phyloP scores from a whole-genome alignment of 2,113 vertebrate species.

The Alexandromys fortis region DNA sequence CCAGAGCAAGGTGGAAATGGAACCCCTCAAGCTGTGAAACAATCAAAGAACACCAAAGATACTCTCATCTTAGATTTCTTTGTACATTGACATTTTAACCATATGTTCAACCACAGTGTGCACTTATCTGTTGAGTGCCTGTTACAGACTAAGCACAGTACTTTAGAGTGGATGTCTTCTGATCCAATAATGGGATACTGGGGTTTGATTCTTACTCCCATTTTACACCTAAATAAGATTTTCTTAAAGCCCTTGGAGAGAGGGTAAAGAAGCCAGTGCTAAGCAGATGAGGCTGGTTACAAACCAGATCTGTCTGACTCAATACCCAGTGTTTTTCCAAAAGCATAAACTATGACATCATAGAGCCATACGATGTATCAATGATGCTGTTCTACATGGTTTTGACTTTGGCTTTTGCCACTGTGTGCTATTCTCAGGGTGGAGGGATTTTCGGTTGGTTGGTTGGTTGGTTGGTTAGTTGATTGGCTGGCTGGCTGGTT shows the following conservation, averaged over 20 bases:
- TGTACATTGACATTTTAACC: constrained; percentile 27
- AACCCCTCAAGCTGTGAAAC: constrained; percentile 51
- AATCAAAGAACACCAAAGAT: constrained; percentile 36
- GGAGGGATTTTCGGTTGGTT: background rate
- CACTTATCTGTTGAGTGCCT: constrained; percentile 18
- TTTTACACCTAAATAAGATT: constrained; percentile 27
- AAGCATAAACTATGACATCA: constrained; percentile 47
- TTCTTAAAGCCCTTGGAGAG: constrained; percentile 42
- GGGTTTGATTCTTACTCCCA: background rate
- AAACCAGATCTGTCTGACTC: background rate
- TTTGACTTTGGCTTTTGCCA: background rate
- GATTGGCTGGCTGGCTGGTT: background rate
- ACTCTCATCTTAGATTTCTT: constrained; percentile 42
- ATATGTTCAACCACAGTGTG: background rate
- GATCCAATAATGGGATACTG: background rate
- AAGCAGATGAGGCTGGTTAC: background rate
- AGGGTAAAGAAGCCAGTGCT: constrained; percentile 29
- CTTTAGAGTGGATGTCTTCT: background rate
- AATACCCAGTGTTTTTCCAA: background rate
- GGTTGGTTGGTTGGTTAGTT: background rate
- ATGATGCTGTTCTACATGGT: background rate
- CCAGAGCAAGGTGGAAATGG: constrained; percentile 52
- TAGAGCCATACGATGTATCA: background rate
- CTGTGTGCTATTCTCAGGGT: background rate
- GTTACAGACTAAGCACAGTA: background rate